These are phyloP conservation scores for Callimico goeldii DNA, from an alignment of 2,797 vertebrate genomes.

Conservation along the genomic window DNA sequence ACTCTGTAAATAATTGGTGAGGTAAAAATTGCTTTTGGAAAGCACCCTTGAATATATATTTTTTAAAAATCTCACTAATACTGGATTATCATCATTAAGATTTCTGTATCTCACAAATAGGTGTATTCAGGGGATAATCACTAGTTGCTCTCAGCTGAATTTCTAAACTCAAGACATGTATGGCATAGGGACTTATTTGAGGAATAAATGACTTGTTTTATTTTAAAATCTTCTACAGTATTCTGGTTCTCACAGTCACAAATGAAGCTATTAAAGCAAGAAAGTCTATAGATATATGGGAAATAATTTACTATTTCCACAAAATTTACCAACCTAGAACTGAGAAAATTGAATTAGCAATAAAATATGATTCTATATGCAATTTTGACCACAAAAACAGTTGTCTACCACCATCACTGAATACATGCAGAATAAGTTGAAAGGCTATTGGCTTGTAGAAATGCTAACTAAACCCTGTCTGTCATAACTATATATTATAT, in stretches of 20 bases:
- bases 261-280: conserved; percentile 9
- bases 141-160: not conserved
- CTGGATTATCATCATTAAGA: not conserved
- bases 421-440: not conserved
- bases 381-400: not conserved
- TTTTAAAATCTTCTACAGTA: not conserved
- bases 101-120: not conserved
- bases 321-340: not conserved
- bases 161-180: not conserved
- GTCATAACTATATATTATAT: not conserved
- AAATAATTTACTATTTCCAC: not conserved
- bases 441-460: not conserved
- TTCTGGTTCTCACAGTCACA: not conserved
- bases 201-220: not conserved
- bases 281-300: not conserved
- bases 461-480: not conserved
- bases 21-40: not conserved
- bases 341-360: not conserved
- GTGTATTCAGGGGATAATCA: not conserved
- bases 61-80: not conserved
- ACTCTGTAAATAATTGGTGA: not conserved
- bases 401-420: not conserved
- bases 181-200: not conserved
- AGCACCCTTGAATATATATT: not conserved
- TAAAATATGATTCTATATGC: not conserved